Percentiles rank a stretch among this genome's conserved stretches.
Evolutionary conservation across 2,797 vertebrate genomes (phyloP).

Genomic region (Fringilla coelebs): DNA sequence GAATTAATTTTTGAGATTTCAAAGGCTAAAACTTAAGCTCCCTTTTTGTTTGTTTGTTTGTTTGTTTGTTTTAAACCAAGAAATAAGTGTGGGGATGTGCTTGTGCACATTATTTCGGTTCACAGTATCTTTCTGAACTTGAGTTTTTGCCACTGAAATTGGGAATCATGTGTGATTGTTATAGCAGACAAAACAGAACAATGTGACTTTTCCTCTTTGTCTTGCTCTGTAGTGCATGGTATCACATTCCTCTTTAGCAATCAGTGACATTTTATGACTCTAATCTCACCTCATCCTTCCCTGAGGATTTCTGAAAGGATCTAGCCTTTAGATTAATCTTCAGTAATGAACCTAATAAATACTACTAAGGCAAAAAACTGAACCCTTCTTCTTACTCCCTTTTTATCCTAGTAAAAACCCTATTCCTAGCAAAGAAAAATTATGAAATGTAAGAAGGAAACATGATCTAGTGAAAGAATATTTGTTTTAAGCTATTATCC

Average conservation of each 20-base stretch:
- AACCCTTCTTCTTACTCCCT: background rate
- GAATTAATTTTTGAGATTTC: background rate
- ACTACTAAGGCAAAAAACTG: background rate
- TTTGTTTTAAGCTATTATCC: background rate
- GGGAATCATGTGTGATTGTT: background rate
- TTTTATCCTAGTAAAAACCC: background rate
- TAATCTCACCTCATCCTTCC: background rate
- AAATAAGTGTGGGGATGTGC: background rate
- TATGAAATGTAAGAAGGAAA: background rate
- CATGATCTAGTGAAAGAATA: slow-evolving; percentile 18
- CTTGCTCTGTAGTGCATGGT: background rate
- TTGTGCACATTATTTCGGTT: background rate
- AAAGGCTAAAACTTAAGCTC: background rate
- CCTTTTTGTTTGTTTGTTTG: accelerated
- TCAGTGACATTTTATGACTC: background rate
- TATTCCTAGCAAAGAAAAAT: background rate
- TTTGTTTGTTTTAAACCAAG: background rate
- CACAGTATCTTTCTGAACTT: background rate
- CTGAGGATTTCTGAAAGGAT: background rate
- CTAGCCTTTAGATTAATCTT: background rate
- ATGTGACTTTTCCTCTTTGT: background rate
- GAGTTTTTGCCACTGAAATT: background rate
- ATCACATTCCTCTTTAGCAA: background rate
- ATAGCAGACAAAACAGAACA: background rate
- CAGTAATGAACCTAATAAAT: background rate